Base-by-base conservation (phyloP, 2,113 vertebrate species). In the Poicephalus meyeri region DNA sequence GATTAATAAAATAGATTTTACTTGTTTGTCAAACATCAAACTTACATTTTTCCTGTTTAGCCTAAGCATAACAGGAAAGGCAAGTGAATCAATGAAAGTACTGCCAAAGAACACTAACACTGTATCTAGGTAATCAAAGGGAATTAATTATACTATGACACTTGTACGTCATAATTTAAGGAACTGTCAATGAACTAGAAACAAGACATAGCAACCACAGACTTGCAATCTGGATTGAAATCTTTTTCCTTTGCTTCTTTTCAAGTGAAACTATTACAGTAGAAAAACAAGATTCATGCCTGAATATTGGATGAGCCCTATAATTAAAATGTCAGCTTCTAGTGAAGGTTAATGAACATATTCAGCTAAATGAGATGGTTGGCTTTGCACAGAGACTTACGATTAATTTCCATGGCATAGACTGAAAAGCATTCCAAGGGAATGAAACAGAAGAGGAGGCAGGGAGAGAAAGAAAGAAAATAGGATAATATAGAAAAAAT, bases 341-440 rank as follows among this genome's bases (percentile, higher is more conserved):
- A 86, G 29, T 25, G 26, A 88, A 79, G 14, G 55, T 47, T 39
- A 88, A 95, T 88, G 42, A 88, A 80, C 28, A 64, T 42, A 65
- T 77, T 95, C 52, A 88, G 64, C n/a, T 86, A 87, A 85, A 77
- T 42, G 35, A 93, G 66, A 71, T 71, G 44, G 89, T 89, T 52
- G 80, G 24, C 58, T 87, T 29, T 74, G 64, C 69, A 50, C 16
- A 50, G 52, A 86, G 97, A 99, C 99, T 99, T 98, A 99, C 99
- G 99, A 94, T 99, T 99, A 82, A 99, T 99, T 98, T 99, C 99
- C 99, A 99, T 99, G 89, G 99, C 99, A 95, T 99, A 99, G 97
- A 99, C 99, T 99, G 95, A 60, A 77, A 39, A 91, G 63, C 89
- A 76, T 92, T 89, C 64, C 80, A 94, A 96, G 88, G 96, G 77